Percentiles rank a stretch among this genome's conserved stretches.
These are phyloP conservation scores for Eunapius fragilis DNA, from an alignment of 37 sponge, comb jelly and placozoan species.

Conservation along the genomic window DNA sequence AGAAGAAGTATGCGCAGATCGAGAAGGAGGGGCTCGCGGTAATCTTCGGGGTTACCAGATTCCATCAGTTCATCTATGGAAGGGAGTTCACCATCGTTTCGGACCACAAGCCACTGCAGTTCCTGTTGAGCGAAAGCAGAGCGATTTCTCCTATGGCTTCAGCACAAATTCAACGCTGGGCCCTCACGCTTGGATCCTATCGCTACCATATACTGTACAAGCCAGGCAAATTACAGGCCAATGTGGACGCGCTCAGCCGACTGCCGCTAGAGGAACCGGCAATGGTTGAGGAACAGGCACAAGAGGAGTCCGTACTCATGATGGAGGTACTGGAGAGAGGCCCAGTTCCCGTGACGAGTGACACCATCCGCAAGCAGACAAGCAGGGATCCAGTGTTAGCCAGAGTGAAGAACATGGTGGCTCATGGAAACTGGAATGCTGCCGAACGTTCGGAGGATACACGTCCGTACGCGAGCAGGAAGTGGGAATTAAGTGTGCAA, in stretches of 20 bases:
- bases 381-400: background rate
- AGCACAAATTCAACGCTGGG: slow-evolving; percentile 9
- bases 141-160: too few species aligned
- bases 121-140: too few species aligned
- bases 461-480: background rate
- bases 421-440: background rate
- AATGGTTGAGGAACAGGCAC: background rate
- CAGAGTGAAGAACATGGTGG: background rate
- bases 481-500: background rate
- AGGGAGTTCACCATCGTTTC: too few species aligned
- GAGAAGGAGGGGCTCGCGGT: too few species aligned
- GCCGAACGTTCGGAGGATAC: background rate
- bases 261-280: slow-evolving; percentile 17
- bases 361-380: slow-evolving; percentile 18
- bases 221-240: slow-evolving; percentile 5
- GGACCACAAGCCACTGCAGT: too few species aligned
- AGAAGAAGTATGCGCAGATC: too few species aligned
- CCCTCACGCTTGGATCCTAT: slow-evolving; percentile 34
- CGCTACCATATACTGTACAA: slow-evolving; percentile 23
- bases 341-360: background rate
- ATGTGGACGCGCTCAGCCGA: slow-evolving; percentile 50
- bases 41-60: too few species aligned
- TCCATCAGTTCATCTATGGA: too few species aligned
- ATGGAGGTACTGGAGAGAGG: slow-evolving; percentile 6
- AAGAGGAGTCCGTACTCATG: slow-evolving; percentile 3